Evolutionary conservation across 2,888 invertebrate genomes (phyloP).

Genomic region (Liopterus haemorrhoidalis): DNA sequence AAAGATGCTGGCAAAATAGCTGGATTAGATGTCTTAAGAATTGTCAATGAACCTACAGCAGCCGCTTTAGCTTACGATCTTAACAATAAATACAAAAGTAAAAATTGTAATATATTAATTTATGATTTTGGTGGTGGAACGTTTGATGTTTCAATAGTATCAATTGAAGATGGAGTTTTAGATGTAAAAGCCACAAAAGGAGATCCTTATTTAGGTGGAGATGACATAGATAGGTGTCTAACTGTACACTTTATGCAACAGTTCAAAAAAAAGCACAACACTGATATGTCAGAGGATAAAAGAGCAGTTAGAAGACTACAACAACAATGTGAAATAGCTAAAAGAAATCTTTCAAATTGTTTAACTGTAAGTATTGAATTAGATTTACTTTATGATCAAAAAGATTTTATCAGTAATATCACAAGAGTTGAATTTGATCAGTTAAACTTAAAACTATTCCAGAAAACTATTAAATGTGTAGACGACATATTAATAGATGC

Average conservation of each 20-base stretch:
- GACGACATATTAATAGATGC: conserved; percentile 88
- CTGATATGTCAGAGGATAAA: conserved; percentile 73
- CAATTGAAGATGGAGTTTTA: conserved; percentile 82
- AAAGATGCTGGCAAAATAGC: conserved; percentile 82
- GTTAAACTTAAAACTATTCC: conserved; percentile 82
- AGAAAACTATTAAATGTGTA: conserved; percentile 46
- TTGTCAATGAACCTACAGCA: conserved; percentile 80
- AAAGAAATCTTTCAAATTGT: conserved; percentile 69
- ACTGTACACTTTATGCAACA: conserved; percentile 77
- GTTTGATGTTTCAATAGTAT: conserved; percentile 83
- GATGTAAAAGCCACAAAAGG: conserved; percentile 85
- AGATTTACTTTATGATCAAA: conserved; percentile 81
- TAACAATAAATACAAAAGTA: conserved; percentile 63
- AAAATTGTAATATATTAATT: conserved; percentile 61
- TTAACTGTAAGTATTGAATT: conserved; percentile 81
- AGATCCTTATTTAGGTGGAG: conserved; percentile 80
- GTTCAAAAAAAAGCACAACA: conserved; percentile 81
- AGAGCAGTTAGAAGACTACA: conserved; percentile 76
- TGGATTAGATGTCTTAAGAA: conserved; percentile 76
- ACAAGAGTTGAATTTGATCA: conserved; percentile 90
- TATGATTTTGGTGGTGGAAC: conserved; percentile 75
- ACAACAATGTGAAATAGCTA: conserved; percentile 78
- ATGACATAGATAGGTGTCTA: conserved; percentile 79
- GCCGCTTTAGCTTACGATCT: conserved; percentile 81
- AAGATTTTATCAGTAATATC: conserved; percentile 85